These are phyloP conservation scores for Trialeurodes vaporariorum DNA, from an alignment of 1,140 invertebrate species.

Conservation along the genomic window DNA sequence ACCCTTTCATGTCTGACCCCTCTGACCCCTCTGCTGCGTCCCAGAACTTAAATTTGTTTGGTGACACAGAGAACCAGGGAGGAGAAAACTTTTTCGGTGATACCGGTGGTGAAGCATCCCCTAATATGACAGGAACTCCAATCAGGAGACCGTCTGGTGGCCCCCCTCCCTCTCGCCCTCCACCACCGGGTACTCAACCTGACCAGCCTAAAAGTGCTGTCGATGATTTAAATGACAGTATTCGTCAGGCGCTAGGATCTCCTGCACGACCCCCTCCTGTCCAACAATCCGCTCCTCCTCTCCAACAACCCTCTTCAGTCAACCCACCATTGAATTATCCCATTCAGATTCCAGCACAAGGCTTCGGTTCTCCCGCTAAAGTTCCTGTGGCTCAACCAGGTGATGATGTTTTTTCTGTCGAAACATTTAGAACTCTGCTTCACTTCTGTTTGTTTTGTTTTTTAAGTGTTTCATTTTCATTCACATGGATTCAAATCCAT, in stretches of 20 bases:
- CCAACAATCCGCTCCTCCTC: neutral
- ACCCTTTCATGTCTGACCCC: slow-evolving; percentile 27
- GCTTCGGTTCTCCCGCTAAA: slow-evolving; percentile 48
- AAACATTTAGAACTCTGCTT: too few species aligned
- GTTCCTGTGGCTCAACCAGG: slow-evolving; percentile 34
- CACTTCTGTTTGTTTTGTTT: too few species aligned
- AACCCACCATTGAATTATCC: slow-evolving; percentile 7
- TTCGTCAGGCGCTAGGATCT: slow-evolving; percentile 51
- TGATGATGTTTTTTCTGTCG: neutral
- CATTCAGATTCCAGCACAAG: slow-evolving; percentile 31
- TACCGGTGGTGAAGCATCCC: slow-evolving; percentile 26
- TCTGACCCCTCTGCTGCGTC: slow-evolving; percentile 1
- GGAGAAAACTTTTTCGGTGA: slow-evolving; percentile 37
- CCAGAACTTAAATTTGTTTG: slow-evolving; percentile 34
- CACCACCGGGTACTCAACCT: slow-evolving; percentile 40
- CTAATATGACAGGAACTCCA: slow-evolving; percentile 8
- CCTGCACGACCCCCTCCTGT: slow-evolving; percentile 30
- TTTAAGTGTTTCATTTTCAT: too few species aligned
- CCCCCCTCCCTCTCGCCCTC: slow-evolving; percentile 39
- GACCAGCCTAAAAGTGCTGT: slow-evolving; percentile 45
- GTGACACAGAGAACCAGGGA: slow-evolving; percentile 28
- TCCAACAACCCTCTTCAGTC: slow-evolving; percentile 15
- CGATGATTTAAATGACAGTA: slow-evolving; percentile 57
- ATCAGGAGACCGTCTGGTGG: slow-evolving; percentile 11
- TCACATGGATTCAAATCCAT: too few species aligned